Conservation (phyloP, 2,113 vertebrate species). For the Forbesichthys papilliferus region DNA sequence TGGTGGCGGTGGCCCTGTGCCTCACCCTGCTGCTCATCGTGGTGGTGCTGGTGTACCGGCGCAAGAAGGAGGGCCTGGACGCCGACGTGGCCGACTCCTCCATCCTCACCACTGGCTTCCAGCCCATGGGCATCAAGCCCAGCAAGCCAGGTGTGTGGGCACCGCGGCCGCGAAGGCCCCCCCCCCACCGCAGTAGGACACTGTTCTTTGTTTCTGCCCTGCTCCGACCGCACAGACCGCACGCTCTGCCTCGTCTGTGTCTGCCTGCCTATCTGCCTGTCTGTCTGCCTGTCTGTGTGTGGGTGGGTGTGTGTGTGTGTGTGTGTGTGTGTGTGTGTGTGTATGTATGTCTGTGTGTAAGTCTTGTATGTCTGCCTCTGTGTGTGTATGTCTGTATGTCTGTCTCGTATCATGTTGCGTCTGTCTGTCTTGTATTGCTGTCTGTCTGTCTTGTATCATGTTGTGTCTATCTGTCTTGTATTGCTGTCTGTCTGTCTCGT, state of each 20-base stretch:
- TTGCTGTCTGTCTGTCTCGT: no score
- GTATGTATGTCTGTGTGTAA: slow-evolving; percentile 27
- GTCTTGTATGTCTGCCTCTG: no score
- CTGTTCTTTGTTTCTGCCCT: slow-evolving; percentile 64
- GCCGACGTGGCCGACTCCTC: slow-evolving; percentile 95
- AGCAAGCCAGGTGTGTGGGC: slow-evolving; percentile 93
- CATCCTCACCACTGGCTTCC: slow-evolving; percentile 97
- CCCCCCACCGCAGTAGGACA: slow-evolving; percentile 78
- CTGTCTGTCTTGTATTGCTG: no score
- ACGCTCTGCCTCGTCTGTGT: slow-evolving; percentile 8
- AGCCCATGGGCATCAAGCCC: slow-evolving; percentile 98
- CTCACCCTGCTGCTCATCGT: slow-evolving; percentile 90
- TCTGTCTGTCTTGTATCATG: no score
- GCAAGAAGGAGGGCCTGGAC: slow-evolving; percentile 93
- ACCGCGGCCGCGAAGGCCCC: slow-evolving; percentile 72
- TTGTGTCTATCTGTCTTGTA: no score
- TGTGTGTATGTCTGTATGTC: no score
- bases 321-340: background rate
- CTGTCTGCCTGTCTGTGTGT: slow-evolving; percentile 4
- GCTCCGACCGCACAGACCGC: background rate
- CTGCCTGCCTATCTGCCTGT: slow-evolving; percentile 45
- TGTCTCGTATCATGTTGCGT: no score
- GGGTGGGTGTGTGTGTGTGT: slow-evolving; percentile 13
- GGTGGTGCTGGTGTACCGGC: slow-evolving; percentile 89
- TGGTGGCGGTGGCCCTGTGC: slow-evolving; percentile 91